A percentile compares a stretch with the other conserved stretches of the same genome.
Evolutionary conservation across 2,797 vertebrate species (phyloP).

Genomic region (Falco naumanni): DNA sequence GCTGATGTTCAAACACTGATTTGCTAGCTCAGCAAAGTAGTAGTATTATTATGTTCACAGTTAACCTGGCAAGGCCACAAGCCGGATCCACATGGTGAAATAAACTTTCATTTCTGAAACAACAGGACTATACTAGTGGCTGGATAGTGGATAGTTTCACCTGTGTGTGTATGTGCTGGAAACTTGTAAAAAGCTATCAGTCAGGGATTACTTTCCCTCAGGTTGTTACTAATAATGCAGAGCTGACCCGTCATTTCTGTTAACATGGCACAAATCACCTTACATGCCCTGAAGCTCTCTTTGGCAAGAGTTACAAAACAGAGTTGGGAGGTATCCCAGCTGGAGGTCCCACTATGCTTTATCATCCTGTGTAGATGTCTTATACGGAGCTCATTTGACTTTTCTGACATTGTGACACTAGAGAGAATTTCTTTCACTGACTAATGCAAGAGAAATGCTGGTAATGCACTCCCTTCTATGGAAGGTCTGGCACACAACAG

Average conservation of each 20-base stretch:
- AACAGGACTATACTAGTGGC: background rate
- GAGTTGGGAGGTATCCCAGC: background rate
- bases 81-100: background rate
- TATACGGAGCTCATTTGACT: background rate
- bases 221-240: background rate
- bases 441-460: background rate
- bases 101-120: background rate
- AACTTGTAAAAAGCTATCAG: background rate
- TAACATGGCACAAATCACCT: background rate
- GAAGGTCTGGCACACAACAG: background rate
- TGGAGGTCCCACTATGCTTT: background rate
- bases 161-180: background rate
- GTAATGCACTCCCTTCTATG: background rate
- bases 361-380: background rate
- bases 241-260: background rate
- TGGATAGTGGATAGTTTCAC: background rate
- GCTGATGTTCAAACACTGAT: background rate
- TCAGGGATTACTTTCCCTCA: background rate
- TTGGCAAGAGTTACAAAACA: background rate
- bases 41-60: background rate
- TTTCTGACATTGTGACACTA: background rate
- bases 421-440: background rate
- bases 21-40: background rate
- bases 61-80: background rate
- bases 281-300: background rate